phyloP scores from a whole-genome alignment of 2,888 invertebrate species.

The Melanophora roralis region DNA sequence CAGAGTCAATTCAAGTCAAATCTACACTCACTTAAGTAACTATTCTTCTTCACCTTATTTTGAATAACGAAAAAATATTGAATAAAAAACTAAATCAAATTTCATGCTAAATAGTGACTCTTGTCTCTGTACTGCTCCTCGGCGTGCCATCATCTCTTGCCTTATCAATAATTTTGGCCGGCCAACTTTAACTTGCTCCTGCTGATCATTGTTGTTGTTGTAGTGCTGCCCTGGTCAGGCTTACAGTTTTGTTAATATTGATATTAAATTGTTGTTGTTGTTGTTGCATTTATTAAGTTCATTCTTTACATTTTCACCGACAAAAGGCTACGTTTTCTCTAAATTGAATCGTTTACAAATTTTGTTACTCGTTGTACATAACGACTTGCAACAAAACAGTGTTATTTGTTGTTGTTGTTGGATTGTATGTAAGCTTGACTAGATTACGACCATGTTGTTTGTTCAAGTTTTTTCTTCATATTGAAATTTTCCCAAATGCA shows the following conservation, averaged over 20 bases:
- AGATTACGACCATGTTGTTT: conserved; percentile 60
- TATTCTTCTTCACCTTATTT: conserved; percentile 35
- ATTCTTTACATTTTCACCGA: conserved; percentile 55
- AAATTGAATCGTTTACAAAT: conserved; percentile 74
- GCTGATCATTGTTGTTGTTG: not conserved
- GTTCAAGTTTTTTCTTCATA: conserved; percentile 23
- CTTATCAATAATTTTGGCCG: not conserved
- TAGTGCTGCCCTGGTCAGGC: not conserved
- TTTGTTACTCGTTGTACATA: conserved; percentile 75
- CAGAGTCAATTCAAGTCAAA: conserved; percentile 14
- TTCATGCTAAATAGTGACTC: conserved; percentile 43
- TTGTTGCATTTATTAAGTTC: conserved; percentile 35
- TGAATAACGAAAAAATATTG: not conserved
- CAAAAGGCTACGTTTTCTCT: conserved; percentile 65
- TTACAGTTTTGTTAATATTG: conserved; percentile 18
- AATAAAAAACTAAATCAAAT: conserved; percentile 11
- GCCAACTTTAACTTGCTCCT: conserved; percentile 18
- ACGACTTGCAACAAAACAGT: conserved; percentile 65
- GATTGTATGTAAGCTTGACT: conserved; percentile 41
- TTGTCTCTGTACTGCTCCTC: conserved; percentile 1
- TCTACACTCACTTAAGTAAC: conserved; percentile 31
- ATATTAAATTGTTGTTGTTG: conserved; percentile 34
- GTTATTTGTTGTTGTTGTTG: conserved; percentile 35
- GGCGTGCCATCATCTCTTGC: conserved; percentile 14
- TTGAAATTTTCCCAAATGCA: conserved; percentile 24